Evolutionary conservation across 1,140 invertebrate genomes (phyloP).

Genomic region (Mesaphorura yosii): DNA sequence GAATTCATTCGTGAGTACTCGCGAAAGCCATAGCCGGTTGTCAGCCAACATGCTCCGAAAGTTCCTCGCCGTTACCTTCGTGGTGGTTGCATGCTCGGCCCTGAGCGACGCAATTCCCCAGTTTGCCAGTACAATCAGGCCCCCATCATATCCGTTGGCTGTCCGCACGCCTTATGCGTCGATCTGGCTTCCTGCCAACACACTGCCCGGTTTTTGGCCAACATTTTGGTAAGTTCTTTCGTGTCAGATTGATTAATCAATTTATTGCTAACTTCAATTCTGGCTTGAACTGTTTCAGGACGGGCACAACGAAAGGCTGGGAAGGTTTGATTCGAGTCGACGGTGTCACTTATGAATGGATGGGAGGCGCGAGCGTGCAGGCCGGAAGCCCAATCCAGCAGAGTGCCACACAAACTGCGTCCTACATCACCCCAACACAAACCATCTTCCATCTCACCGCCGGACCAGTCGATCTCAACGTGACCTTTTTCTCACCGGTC

Average conservation of each 20-base stretch:
- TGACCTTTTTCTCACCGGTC: conserved; percentile 25
- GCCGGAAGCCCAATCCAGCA: background rate
- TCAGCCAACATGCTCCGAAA: no score
- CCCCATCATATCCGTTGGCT: conserved; percentile 19
- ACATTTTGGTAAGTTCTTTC: conserved; percentile 22
- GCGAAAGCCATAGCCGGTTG: no score
- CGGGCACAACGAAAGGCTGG: conserved; percentile 17
- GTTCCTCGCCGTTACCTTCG: no score
- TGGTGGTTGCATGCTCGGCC: no score
- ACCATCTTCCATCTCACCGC: conserved; percentile 14
- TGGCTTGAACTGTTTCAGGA: conserved; percentile 6
- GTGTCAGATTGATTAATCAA: no score
- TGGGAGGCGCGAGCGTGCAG: conserved; percentile 10
- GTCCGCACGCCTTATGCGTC: conserved; percentile 15
- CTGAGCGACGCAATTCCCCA: no score
- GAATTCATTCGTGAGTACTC: no score
- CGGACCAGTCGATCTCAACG: conserved; percentile 21
- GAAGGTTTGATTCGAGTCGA: conserved; percentile 20
- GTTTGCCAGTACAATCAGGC: conserved; percentile 15
- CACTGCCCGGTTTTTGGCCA: conserved; percentile 24
- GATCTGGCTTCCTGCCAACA: conserved; percentile 14
- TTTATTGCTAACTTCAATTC: background rate
- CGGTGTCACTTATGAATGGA: conserved; percentile 10
- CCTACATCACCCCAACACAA: conserved; percentile 20
- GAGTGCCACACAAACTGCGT: conserved; percentile 3